Evolutionary conservation across 2,888 invertebrate species (phyloP).

Genomic region (Thalpophila matura): DNA sequence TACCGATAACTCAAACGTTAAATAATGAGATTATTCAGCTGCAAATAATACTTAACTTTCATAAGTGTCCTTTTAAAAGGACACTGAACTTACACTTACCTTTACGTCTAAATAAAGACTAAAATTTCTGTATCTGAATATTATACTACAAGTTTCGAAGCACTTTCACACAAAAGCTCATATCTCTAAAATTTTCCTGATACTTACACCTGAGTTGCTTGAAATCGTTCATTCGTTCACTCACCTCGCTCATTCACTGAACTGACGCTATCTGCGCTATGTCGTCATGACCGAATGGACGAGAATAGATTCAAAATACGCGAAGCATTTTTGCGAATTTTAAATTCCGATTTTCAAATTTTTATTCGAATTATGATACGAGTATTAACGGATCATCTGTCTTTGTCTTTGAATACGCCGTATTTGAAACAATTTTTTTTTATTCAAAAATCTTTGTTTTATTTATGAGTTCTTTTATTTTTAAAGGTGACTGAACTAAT

Average conservation of each 20-base stretch:
- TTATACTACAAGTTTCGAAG: conserved; percentile 15
- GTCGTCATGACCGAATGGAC: conserved; percentile 61
- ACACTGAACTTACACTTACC: not conserved
- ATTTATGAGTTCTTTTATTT: conserved; percentile 1
- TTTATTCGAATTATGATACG: conserved; percentile 50
- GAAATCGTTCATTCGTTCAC: conserved; percentile 60
- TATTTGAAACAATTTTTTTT: conserved; percentile 9
- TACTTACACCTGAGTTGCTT: conserved; percentile 59
- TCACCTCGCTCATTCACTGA: conserved; percentile 64
- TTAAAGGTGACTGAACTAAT: not conserved
- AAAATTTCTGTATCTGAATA: too few relatives aligned
- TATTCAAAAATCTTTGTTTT: not conserved
- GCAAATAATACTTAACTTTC: conserved; percentile 30
- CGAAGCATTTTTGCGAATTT: conserved; percentile 43
- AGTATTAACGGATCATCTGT: conserved; percentile 41
- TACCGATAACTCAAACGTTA: conserved; percentile 8
- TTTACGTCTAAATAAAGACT: too few relatives aligned
- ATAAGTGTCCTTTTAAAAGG: conserved; percentile 11
- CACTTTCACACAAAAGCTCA: conserved; percentile 24
- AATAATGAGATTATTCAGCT: conserved; percentile 28
- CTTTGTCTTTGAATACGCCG: conserved; percentile 21
- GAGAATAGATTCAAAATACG: conserved; percentile 57
- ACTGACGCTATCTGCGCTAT: conserved; percentile 57
- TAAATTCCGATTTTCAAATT: conserved; percentile 38
- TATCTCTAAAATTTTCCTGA: conserved; percentile 58